phyloP scores from a whole-genome alignment of 2,797 vertebrate genomes.

The Protosalanx chinensis region DNA sequence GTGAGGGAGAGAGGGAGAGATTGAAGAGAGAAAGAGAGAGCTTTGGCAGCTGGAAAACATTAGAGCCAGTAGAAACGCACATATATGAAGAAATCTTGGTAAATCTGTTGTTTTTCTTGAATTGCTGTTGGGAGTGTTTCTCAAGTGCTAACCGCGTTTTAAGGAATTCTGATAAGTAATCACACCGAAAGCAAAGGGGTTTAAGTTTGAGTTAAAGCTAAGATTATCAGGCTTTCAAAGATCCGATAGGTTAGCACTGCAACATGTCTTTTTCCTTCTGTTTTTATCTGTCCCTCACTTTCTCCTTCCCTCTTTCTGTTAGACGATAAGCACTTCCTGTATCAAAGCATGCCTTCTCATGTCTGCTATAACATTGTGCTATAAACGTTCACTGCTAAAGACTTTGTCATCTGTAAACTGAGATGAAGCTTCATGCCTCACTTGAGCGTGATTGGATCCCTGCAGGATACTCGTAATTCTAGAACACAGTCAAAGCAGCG shows the following conservation, averaged over 20 bases:
- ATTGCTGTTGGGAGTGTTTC: conserved; percentile 26
- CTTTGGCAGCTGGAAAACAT: conserved; percentile 64
- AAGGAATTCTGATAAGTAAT: neutral
- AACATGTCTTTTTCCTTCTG: neutral
- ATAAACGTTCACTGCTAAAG: neutral
- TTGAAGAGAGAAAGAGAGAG: too few relatives aligned
- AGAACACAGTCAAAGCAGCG: neutral
- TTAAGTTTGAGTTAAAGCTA: conserved; percentile 32
- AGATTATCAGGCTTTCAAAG: conserved; percentile 26
- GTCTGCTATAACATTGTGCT: neutral
- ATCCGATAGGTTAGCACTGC: conserved; percentile 28
- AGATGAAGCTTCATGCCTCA: neutral
- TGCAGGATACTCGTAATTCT: neutral
- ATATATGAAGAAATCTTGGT: conserved; percentile 50
- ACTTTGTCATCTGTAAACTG: neutral
- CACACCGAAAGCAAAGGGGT: neutral
- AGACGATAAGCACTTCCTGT: neutral
- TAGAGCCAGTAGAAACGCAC: conserved; percentile 45
- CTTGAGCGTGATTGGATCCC: neutral
- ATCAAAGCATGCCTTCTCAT: neutral
- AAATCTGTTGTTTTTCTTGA: conserved; percentile 52
- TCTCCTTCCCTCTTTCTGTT: neutral
- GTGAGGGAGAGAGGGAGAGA: too few relatives aligned
- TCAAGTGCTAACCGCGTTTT: conserved; percentile 3
- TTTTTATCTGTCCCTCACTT: neutral